Evolutionary conservation across 2,888 invertebrate genomes (phyloP).

Genomic region (Chrysolina americana): DNA sequence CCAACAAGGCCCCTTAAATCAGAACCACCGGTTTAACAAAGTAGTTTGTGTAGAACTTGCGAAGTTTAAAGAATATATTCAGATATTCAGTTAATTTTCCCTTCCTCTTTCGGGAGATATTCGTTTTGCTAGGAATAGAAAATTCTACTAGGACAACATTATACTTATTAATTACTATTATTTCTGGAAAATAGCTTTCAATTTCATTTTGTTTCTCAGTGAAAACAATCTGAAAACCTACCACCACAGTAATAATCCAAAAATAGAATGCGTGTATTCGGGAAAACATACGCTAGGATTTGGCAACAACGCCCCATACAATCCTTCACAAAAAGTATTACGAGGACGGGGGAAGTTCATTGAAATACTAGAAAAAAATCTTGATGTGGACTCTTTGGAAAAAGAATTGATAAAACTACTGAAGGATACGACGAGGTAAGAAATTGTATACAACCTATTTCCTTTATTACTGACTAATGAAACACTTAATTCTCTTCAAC

Average conservation of each 20-base stretch:
- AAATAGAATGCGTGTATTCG: slow-evolving; percentile 61
- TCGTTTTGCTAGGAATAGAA: too few relatives aligned
- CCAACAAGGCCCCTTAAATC: too few relatives aligned
- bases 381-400: slow-evolving; percentile 70
- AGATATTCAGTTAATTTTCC: too few relatives aligned
- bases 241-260: slow-evolving; percentile 73
- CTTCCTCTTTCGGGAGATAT: too few relatives aligned
- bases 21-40: too few relatives aligned
- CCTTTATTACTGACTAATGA: too few relatives aligned
- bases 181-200: too few relatives aligned
- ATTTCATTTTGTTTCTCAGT: slow-evolving; percentile 44
- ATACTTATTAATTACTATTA: too few relatives aligned
- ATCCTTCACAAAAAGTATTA: slow-evolving; percentile 79
- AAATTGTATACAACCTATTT: slow-evolving; percentile 15
- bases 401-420: slow-evolving; percentile 75
- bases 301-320: slow-evolving; percentile 78
- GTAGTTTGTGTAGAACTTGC: too few relatives aligned
- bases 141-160: too few relatives aligned
- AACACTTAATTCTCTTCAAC: too few relatives aligned
- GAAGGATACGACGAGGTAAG: slow-evolving; percentile 75
- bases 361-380: slow-evolving; percentile 71
- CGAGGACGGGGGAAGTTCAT: slow-evolving; percentile 75
- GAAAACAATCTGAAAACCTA: slow-evolving; percentile 48
- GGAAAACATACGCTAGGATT: slow-evolving; percentile 75
- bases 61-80: too few relatives aligned